These are phyloP conservation scores for Crotalus horridus DNA, from an alignment of 2,113 vertebrate species.

Conservation along the genomic window DNA sequence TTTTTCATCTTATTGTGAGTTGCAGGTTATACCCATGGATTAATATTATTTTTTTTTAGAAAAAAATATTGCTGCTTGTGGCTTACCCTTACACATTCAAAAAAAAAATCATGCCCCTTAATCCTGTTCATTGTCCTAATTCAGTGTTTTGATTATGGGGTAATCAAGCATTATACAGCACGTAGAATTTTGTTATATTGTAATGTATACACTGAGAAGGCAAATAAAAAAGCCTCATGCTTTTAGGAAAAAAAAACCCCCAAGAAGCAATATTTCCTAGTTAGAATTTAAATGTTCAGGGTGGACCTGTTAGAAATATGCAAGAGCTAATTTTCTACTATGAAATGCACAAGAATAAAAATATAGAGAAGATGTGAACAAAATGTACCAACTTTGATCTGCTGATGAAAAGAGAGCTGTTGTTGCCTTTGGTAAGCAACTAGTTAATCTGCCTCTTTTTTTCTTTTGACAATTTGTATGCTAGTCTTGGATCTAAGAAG, in stretches of 20 bases:
- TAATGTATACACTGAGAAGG: not conserved
- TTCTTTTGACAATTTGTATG: not conserved
- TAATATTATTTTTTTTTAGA: accelerated
- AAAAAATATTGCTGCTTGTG: not conserved
- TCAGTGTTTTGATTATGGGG: not conserved
- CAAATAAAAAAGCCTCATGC: not conserved
- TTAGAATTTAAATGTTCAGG: not conserved
- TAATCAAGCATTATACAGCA: not conserved
- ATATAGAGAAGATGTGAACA: not conserved
- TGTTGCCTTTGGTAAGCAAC: slow-evolving; percentile 2
- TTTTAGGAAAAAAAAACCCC: not conserved
- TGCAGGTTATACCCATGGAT: not conserved
- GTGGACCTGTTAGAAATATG: not conserved
- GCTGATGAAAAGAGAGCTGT: not conserved
- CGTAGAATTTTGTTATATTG: not conserved
- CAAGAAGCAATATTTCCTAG: not conserved
- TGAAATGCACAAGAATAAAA: not conserved
- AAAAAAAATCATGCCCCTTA: not conserved
- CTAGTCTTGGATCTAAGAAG: slow-evolving; percentile 1
- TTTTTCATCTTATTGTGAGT: not conserved
- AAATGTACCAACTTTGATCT: not conserved
- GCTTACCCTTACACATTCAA: not conserved
- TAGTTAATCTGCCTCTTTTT: slow-evolving; percentile 2
- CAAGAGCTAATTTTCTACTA: not conserved
- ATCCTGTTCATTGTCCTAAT: too few species aligned